These are phyloP conservation scores for Sprattus sprattus DNA, from an alignment of 2,113 vertebrate species.

Conservation along the genomic window DNA sequence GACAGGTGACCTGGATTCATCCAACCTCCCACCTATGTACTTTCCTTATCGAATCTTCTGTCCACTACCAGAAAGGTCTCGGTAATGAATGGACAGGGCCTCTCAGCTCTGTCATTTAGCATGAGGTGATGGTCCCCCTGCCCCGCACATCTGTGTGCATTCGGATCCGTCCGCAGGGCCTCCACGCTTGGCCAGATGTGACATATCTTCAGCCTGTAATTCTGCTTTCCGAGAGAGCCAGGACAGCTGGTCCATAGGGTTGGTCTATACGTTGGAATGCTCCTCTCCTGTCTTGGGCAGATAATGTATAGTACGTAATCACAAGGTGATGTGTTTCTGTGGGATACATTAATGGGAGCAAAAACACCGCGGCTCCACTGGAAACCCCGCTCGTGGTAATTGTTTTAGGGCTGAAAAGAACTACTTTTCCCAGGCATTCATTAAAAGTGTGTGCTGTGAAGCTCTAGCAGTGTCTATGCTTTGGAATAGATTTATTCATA, in stretches of 20 bases:
- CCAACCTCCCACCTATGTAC: neutral
- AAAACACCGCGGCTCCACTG: neutral
- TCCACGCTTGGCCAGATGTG: neutral
- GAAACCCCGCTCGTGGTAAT: neutral
- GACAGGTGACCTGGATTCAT: neutral
- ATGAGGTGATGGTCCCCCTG: neutral
- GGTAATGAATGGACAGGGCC: neutral
- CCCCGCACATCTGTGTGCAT: neutral
- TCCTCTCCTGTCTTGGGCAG: neutral
- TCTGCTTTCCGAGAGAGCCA: neutral
- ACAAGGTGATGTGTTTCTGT: neutral
- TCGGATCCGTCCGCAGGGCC: neutral
- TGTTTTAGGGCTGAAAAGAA: neutral
- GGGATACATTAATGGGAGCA: neutral
- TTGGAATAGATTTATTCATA: neutral
- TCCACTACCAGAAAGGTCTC: neutral
- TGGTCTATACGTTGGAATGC: neutral
- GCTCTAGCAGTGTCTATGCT: neutral
- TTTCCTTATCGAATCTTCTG: neutral
- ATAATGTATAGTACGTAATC: neutral
- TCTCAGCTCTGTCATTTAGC: neutral
- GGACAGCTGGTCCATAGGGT: neutral
- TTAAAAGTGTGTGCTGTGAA: neutral
- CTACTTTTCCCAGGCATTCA: neutral
- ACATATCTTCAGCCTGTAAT: conserved; percentile 1